These are phyloP conservation scores for Stramonita haemastoma DNA, from an alignment of 2,888 invertebrate species.

Conservation along the genomic window DNA sequence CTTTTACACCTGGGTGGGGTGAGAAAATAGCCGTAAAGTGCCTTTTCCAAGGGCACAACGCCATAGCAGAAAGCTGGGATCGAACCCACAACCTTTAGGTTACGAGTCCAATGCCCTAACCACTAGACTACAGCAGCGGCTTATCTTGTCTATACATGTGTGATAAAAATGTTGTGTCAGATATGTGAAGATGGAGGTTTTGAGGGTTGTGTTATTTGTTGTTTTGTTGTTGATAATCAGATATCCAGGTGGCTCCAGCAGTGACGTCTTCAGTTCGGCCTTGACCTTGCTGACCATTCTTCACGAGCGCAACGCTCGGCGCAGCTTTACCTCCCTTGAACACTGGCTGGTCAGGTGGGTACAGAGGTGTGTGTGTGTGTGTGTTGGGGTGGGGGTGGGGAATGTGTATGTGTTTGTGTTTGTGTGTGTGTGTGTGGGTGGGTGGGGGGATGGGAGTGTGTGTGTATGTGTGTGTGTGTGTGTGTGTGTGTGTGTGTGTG, in stretches of 20 bases:
- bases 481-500: too few species aligned
- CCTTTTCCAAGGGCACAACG: too few species aligned
- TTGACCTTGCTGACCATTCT: conserved; percentile 92
- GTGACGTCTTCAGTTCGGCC: conserved; percentile 88
- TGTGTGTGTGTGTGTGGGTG: not conserved
- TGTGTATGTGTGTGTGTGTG: too few species aligned
- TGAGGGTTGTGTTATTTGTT: not conserved
- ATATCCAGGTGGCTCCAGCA: conserved; percentile 86
- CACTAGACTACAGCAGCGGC: too few species aligned
- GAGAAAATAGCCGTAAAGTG: too few species aligned
- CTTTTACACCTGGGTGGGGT: too few species aligned
- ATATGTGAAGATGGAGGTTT: too few species aligned
- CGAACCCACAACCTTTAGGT: too few species aligned
- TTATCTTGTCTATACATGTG: too few species aligned
- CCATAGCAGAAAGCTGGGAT: too few species aligned
- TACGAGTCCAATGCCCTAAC: too few species aligned
- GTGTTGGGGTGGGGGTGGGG: not conserved
- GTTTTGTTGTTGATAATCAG: conserved; percentile 79
- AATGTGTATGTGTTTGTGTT: not conserved
- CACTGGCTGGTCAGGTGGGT: conserved; percentile 92
- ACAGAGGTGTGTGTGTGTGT: not conserved
- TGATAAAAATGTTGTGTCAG: too few species aligned
- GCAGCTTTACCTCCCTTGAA: conserved; percentile 85
- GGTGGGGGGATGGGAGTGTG: not conserved
- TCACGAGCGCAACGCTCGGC: conserved; percentile 94